Conservation (phyloP, 2,888 invertebrate species). For the Drosophila hamatofila region DNA sequence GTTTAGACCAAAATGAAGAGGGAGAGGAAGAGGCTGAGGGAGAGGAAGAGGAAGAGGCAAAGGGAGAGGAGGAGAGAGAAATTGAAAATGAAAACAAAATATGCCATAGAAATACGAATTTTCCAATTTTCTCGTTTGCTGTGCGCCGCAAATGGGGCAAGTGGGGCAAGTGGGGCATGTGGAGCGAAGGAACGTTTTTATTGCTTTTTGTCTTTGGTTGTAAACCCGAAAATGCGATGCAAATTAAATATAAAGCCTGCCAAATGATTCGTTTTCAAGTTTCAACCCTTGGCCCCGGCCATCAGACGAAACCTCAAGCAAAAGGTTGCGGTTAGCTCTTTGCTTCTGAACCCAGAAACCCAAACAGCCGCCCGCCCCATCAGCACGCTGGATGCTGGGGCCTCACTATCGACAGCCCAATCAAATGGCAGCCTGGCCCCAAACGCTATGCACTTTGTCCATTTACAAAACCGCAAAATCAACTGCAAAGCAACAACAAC, state of each 20-base stretch:
- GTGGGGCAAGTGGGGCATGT: neutral
- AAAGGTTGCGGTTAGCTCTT: conserved; percentile 47
- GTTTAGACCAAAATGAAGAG: neutral
- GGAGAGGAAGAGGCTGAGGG: neutral
- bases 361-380: neutral
- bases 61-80: neutral
- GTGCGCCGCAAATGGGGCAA: neutral
- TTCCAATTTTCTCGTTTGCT: conserved; percentile 7
- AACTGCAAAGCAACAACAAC: conserved; percentile 46
- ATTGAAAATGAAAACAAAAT: conserved; percentile 29
- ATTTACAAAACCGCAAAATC: conserved; percentile 17
- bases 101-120: conserved; percentile 38
- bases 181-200: neutral
- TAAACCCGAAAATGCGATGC: conserved; percentile 60
- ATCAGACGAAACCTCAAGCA: conserved; percentile 25
- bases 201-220: conserved; percentile 38
- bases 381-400: conserved; percentile 1
- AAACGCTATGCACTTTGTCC: conserved; percentile 6
- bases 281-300: conserved; percentile 12
- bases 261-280: conserved; percentile 70
- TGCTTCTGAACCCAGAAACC: conserved; percentile 6
- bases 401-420: neutral
- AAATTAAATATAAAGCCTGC: conserved; percentile 74
- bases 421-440: conserved; percentile 18
- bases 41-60: neutral